Evolutionary conservation across 2,113 vertebrate genomes (phyloP).

Genomic region (rabbit (Oryctolagus cuniculus)): mOryCun1.1 NC_091445.1:86428501-86429000

Average conservation of each 20-base stretch:
- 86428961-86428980: constrained; percentile 58
- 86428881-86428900: constrained; percentile 73
- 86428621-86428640: constrained; percentile 50
- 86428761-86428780: constrained; percentile 62
- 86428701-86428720: constrained; percentile 72
- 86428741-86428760: constrained; percentile 73
- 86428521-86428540: background rate
- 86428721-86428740: constrained; percentile 75
- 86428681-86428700: constrained; percentile 64
- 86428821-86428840: constrained; percentile 52
- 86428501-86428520: constrained; percentile 13
- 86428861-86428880: constrained; percentile 76
- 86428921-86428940: constrained; percentile 49
- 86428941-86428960: constrained; percentile 56
- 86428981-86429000: constrained; percentile 62
- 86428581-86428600: constrained; percentile 63
- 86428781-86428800: constrained; percentile 49
- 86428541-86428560: constrained; percentile 11
- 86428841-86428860: constrained; percentile 62
- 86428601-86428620: background rate
- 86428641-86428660: constrained; percentile 60
- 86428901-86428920: constrained; percentile 53
- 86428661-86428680: constrained; percentile 65
- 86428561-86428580: constrained; percentile 55
- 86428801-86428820: constrained; percentile 75